Base-by-base conservation (phyloP, 2,113 vertebrate species). In the Formicarius rufipectus region DNA sequence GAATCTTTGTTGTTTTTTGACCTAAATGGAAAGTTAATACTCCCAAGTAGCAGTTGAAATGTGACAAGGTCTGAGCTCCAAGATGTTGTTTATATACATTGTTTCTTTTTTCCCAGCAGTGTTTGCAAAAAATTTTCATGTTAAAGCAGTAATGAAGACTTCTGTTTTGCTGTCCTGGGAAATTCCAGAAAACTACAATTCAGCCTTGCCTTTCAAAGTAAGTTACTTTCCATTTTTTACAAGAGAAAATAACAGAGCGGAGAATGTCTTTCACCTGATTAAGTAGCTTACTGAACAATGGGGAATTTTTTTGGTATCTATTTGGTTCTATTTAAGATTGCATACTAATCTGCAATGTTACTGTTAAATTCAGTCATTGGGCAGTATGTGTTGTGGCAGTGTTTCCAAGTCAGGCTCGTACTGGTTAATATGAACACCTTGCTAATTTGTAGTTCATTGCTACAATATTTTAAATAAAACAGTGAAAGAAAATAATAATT, bases 81-180 rank as follows among this genome's bases (percentile, higher is more conserved):
- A 97, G 93, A 96, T 98, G 93, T 98, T 97, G 98, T 99, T 98
- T 99, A 99, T 99, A 99, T 99, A 98, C 98, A 98, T 97, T 98
- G 95, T 98, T 98, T 98, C 98, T 98, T 98, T 98, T 99, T 98
- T 99, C 99, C 98, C 98, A 99, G 99, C 99, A 99, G 99, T 99
- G 99, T 99, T 99, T 98, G 99, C 99, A 99, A 99, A 99, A 99
- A 99, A 99, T 98, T 99, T 99, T 97, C 99, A 99, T 95, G 99
- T 99, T 97, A 99, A 98, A 98, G 99, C 99, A 96, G 99, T 99
- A 95, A 99, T 99, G 99, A 99, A 99, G 98, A 99, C 99, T 20
- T 99, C 99, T 1, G 99, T 99, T 94, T 97, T 99, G 93, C 98
- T 99, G 63, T 99, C 98, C 24, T 99, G 99, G 99, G 99, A 99